These are phyloP conservation scores for Saccostrea glomerata DNA, from an alignment of 1,140 invertebrate species.

Conservation along the genomic window DNA sequence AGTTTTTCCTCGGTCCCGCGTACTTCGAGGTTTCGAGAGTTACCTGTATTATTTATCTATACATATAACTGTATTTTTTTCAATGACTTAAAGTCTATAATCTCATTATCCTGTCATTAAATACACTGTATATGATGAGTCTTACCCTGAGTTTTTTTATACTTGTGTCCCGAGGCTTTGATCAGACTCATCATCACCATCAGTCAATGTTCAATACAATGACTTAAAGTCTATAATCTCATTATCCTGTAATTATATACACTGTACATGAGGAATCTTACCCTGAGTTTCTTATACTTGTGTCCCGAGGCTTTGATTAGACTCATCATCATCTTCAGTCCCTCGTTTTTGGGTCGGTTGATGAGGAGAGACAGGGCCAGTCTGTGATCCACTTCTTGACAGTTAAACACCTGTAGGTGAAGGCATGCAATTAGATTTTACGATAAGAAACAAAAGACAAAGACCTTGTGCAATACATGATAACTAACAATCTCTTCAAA, in stretches of 20 bases:
- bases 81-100: no score
- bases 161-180: conserved; percentile 65
- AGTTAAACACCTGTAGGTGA: conserved; percentile 66
- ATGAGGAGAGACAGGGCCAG: conserved; percentile 62
- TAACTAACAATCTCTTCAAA: not conserved
- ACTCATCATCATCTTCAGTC: conserved; percentile 62
- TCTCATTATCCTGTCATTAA: no score
- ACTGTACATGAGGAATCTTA: conserved; percentile 27
- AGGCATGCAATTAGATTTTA: not conserved
- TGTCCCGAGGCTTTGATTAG: conserved; percentile 60
- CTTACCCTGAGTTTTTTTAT: conserved; percentile 69
- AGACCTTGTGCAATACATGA: not conserved
- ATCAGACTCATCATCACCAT: no score
- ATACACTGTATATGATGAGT: not conserved
- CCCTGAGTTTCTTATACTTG: conserved; percentile 71
- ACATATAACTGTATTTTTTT: no score
- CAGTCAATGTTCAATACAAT: no score
- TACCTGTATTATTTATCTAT: no score
- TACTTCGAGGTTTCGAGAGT: no score
- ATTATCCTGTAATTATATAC: no score
- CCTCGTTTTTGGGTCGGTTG: conserved; percentile 63
- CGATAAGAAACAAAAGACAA: not conserved
- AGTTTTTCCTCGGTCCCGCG: no score
- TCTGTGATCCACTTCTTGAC: conserved; percentile 61
- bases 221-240: no score